phyloP scores from a whole-genome alignment of 2,888 invertebrate genomes.

The Lagria hirta region DNA sequence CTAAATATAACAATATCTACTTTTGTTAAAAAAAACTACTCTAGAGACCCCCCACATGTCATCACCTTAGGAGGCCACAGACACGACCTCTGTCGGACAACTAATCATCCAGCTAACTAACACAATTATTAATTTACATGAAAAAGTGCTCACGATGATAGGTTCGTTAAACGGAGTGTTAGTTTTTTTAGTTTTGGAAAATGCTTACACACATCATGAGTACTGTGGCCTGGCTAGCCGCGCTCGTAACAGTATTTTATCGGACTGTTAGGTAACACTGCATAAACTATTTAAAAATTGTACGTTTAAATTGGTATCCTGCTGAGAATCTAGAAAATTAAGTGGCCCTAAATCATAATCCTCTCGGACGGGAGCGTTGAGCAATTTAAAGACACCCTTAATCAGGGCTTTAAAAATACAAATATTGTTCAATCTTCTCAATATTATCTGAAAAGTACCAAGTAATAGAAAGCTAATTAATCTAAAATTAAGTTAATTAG shows the following conservation, averaged over 20 bases:
- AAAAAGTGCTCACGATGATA: slow-evolving; percentile 37
- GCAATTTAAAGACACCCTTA: too few relatives aligned
- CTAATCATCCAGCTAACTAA: slow-evolving; percentile 43
- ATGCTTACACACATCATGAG: slow-evolving; percentile 22
- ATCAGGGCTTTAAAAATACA: too few relatives aligned
- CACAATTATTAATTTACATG: slow-evolving; percentile 46
- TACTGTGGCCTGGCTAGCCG: slow-evolving; percentile 9
- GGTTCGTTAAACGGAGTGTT: slow-evolving; percentile 36
- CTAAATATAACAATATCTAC: too few relatives aligned
- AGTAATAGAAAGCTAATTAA: too few relatives aligned
- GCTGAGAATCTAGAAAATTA: slow-evolving; percentile 29
- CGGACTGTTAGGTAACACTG: slow-evolving; percentile 29
- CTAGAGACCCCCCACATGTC: slow-evolving; percentile 32
- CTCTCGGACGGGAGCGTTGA: too few relatives aligned
- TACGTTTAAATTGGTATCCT: slow-evolving; percentile 32
- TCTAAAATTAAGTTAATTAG: too few relatives aligned
- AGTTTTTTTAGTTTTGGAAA: slow-evolving; percentile 22
- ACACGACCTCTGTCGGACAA: slow-evolving; percentile 39
- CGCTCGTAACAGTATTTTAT: slow-evolving; percentile 29
- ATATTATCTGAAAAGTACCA: too few relatives aligned
- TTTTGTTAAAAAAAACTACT: too few relatives aligned
- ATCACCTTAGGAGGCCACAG: slow-evolving; percentile 42
- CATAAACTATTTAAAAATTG: slow-evolving; percentile 30
- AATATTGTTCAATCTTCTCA: too few relatives aligned
- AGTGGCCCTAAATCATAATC: slow-evolving; percentile 25